These are phyloP conservation scores for Arremon aurantiirostris DNA, from an alignment of 2,797 vertebrate species.

Conservation along the genomic window DNA sequence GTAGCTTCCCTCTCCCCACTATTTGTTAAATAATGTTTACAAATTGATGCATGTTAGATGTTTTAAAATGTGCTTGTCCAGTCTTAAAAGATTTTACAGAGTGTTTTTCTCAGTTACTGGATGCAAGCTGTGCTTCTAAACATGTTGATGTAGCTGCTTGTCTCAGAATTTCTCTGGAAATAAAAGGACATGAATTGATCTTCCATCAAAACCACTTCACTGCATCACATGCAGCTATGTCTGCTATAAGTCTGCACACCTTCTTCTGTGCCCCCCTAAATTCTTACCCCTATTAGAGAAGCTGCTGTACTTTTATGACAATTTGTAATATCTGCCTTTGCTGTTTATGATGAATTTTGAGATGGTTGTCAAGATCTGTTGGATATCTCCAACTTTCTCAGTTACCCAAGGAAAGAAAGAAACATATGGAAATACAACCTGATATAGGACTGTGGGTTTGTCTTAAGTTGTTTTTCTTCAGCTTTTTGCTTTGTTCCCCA, in stretches of 20 bases:
- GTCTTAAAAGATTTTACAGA: background rate
- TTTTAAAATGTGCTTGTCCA: background rate
- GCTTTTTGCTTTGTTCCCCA: background rate
- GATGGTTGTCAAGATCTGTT: background rate
- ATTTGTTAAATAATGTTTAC: background rate
- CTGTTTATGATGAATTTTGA: background rate
- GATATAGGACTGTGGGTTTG: background rate
- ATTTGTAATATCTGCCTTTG: background rate
- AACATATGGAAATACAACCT: background rate
- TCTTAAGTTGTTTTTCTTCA: background rate
- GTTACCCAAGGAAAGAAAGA: background rate
- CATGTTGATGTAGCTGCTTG: background rate
- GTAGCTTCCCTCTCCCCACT: background rate
- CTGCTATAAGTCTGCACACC: background rate
- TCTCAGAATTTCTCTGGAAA: background rate
- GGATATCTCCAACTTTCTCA: background rate
- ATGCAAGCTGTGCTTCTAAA: background rate
- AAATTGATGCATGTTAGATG: background rate
- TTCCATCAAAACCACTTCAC: background rate
- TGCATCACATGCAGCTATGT: background rate
- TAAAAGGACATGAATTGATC: background rate
- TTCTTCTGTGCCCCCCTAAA: background rate
- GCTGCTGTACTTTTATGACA: background rate
- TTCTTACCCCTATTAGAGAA: background rate
- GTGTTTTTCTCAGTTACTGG: background rate